These are phyloP conservation scores for Electrona antarctica DNA, from an alignment of 2,113 vertebrate species.

Conservation along the genomic window DNA sequence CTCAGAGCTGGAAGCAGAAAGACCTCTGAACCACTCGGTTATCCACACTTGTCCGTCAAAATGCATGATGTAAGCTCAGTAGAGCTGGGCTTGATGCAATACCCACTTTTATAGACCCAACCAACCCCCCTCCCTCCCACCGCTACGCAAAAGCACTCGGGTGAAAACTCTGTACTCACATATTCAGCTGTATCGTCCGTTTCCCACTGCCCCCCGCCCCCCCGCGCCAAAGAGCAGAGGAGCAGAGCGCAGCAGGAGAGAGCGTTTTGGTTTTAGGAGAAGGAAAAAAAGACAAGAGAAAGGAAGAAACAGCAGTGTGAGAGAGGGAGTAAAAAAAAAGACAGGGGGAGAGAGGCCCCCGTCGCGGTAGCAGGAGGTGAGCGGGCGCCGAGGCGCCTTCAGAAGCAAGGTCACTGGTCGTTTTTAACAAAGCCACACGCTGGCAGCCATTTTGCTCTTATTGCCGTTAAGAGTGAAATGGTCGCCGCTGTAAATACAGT, in stretches of 20 bases:
- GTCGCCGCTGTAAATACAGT: no score
- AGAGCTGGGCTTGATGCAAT: conserved; percentile 71
- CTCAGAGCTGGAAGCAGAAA: conserved; percentile 24
- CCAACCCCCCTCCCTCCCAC: neutral
- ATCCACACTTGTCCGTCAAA: conserved; percentile 23
- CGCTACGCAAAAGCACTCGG: conserved; percentile 66
- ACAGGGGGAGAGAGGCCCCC: conserved; percentile 35
- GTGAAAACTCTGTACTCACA: conserved; percentile 81
- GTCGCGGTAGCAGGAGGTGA: conserved; percentile 17
- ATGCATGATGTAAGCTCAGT: conserved; percentile 21
- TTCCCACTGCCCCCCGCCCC: conserved; percentile 91
- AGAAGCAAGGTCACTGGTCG: conserved; percentile 66
- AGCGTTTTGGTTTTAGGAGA: conserved; percentile 67
- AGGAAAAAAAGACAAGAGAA: conserved; percentile 64
- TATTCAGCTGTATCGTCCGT: conserved; percentile 98
- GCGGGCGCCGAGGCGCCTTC: conserved; percentile 44
- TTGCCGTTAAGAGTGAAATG: no score
- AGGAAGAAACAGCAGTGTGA: conserved; percentile 76
- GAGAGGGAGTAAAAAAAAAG: conserved; percentile 54
- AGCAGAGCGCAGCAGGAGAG: conserved; percentile 52
- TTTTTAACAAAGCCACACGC: no score
- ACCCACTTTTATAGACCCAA: conserved; percentile 50
- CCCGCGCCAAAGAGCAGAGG: conserved; percentile 77
- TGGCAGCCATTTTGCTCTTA: no score
- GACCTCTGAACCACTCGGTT: conserved; percentile 35